Evolutionary conservation across 2,888 invertebrate species (phyloP), one percentile per base, ranked within the genome.

Genomic region (Esperia sulphurella): DNA sequence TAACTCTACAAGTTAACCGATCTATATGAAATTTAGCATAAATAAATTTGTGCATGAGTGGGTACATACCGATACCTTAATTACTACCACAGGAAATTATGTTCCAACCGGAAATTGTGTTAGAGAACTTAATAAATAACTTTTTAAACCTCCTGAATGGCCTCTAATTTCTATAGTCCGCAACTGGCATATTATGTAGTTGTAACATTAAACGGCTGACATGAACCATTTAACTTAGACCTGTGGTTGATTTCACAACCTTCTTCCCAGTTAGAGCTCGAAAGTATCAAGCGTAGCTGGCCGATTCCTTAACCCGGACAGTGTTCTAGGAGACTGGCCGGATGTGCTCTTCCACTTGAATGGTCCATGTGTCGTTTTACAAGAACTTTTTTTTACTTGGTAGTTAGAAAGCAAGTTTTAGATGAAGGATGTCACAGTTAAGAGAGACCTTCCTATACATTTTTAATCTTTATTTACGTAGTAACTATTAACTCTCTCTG

Each of bases 131-230:
- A 8, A 13, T 21, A 21, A 21, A 21, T 21, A 21, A n/a, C n/a
- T n/a, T 21, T 21, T 21, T 21, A 21, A 21, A 21, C 21, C 21
- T 21, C 3, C 21, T 2, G 21, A 21, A 21, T 21, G 5, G 21
- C 21, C 21, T 21, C 21, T 21, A 21, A 21, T 40, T 35, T 35
- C 35, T n/a, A 21, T 31, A 31, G 31, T 31, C 31, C 31, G 10
- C 31, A 5, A 21, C 21, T 21, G 21, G 3, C 21, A 21, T 21
- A 21, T 5, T 35, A 35, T n/a, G 56, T 43, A 59, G 59, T 65
- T 62, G 66, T 68, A 64, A 61, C 65, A 65, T 68, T 63, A 63
- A 67, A 63, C 58, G 51, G 45, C 40, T 52, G 47, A 43, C 49
- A 37, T 43, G 35, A 43, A 53, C 71, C 66, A 69, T 29, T 40